Percentiles rank a stretch among this genome's conserved stretches.
Conservation (phyloP, 2,888 invertebrate genomes). For the Sericinus montela region DNA sequence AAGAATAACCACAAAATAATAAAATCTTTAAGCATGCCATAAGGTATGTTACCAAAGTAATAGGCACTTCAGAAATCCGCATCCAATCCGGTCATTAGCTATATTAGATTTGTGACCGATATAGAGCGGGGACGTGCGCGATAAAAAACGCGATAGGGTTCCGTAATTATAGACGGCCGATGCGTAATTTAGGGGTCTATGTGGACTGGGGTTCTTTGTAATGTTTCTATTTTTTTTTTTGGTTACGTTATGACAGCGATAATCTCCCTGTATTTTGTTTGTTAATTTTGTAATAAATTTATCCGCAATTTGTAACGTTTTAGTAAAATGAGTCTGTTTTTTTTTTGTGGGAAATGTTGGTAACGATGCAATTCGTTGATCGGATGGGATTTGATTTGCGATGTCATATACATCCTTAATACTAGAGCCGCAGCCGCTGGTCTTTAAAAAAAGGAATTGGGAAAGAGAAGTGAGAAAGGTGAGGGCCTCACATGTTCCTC, state of each 20-base stretch:
- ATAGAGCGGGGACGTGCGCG: slow-evolving; percentile 29
- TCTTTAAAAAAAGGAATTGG: too few species aligned
- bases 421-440: too few species aligned
- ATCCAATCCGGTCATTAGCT: slow-evolving; percentile 62
- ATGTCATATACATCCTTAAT: too few species aligned
- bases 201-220: slow-evolving; percentile 38
- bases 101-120: slow-evolving; percentile 68
- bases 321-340: too few species aligned
- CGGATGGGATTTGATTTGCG: too few species aligned
- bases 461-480: too few species aligned
- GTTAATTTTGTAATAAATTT: slow-evolving; percentile 1
- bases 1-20: slow-evolving; percentile 26
- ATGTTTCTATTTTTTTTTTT: slow-evolving; percentile 33
- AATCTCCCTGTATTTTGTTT: slow-evolving; percentile 17
- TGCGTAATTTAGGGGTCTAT: slow-evolving; percentile 58
- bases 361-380: too few species aligned
- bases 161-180: slow-evolving; percentile 52
- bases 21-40: slow-evolving; percentile 43
- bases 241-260: slow-evolving; percentile 36
- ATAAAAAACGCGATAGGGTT: slow-evolving; percentile 58
- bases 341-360: too few species aligned
- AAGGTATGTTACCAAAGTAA: slow-evolving; percentile 37
- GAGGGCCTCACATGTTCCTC: too few species aligned
- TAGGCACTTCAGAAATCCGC: slow-evolving; percentile 47
- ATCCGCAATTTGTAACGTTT: background rate